A percentile compares a stretch with the other conserved stretches of the same genome.
phyloP scores from a whole-genome alignment of 2,888 invertebrate genomes.

The Apodemia hepburni region DNA sequence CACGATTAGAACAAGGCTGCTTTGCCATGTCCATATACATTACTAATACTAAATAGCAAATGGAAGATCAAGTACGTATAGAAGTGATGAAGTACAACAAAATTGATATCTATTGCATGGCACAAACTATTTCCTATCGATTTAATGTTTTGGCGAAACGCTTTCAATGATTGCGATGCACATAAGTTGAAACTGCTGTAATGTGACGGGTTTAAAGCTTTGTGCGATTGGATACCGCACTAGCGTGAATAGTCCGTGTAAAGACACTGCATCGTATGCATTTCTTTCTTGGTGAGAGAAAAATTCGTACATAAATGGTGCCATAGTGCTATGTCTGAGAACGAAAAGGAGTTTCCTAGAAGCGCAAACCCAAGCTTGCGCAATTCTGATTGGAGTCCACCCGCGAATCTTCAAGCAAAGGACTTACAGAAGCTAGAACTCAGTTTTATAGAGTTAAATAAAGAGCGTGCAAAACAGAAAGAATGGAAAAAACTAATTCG shows the following conservation, averaged over 20 bases:
- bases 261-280: conserved; percentile 48
- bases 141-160: conserved; percentile 56
- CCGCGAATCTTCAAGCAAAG: conserved; percentile 52
- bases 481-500: conserved; percentile 80
- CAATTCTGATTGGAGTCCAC: conserved; percentile 47
- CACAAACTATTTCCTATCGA: conserved; percentile 60
- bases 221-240: conserved; percentile 62
- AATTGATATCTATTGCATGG: conserved; percentile 53
- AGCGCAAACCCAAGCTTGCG: conserved; percentile 54
- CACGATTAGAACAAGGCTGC: conserved; percentile 66
- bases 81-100: conserved; percentile 39
- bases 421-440: conserved; percentile 71
- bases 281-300: conserved; percentile 43
- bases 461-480: conserved; percentile 71
- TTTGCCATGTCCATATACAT: conserved; percentile 51
- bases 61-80: conserved; percentile 76
- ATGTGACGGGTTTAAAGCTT: conserved; percentile 60
- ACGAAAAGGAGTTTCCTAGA: conserved; percentile 47
- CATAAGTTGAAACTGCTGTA: conserved; percentile 60
- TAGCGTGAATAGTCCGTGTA: conserved; percentile 54
- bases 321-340: conserved; percentile 30
- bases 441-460: conserved; percentile 75
- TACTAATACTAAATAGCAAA: conserved; percentile 46
- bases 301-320: conserved; percentile 18
- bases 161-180: conserved; percentile 60